Percentiles rank a stretch among this genome's conserved stretches.
phyloP scores from a whole-genome alignment of 2,888 invertebrate species.

The Sinotaia quadrata region DNA sequence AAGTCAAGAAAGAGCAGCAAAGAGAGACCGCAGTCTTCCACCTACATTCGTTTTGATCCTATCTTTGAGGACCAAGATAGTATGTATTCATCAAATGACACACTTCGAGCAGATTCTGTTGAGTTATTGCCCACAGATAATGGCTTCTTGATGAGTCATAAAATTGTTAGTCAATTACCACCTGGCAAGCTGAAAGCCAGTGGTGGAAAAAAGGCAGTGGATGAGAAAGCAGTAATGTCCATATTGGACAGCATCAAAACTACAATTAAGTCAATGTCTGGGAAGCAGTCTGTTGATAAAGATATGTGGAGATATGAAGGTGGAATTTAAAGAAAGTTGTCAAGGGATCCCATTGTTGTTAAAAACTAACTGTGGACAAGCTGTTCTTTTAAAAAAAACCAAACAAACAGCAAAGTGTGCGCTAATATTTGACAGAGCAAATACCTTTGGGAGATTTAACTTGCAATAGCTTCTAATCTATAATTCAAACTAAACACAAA shows the following conservation, averaged over 20 bases:
- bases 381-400: neutral
- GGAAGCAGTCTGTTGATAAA: constrained; percentile 43
- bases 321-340: constrained; percentile 10
- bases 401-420: no score
- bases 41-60: constrained; percentile 60
- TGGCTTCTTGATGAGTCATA: constrained; percentile 33
- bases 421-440: no score
- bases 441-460: no score
- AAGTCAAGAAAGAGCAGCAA: constrained; percentile 47
- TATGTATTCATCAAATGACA: constrained; percentile 50
- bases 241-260: constrained; percentile 47
- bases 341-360: neutral
- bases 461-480: no score
- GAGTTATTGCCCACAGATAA: constrained; percentile 35
- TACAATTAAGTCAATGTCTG: constrained; percentile 48
- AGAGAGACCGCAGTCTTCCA: constrained; percentile 51
- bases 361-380: neutral
- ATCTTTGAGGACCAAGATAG: constrained; percentile 64
- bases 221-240: constrained; percentile 42
- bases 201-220: constrained; percentile 30
- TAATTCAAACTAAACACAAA: no score
- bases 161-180: constrained; percentile 27
- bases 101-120: constrained; percentile 40
- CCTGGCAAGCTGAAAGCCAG: constrained; percentile 28
- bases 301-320: constrained; percentile 44